A percentile compares a stretch with the other conserved stretches of the same genome.
Conservation (phyloP, 2,888 invertebrate genomes). For the Morpho deidamia region DNA sequence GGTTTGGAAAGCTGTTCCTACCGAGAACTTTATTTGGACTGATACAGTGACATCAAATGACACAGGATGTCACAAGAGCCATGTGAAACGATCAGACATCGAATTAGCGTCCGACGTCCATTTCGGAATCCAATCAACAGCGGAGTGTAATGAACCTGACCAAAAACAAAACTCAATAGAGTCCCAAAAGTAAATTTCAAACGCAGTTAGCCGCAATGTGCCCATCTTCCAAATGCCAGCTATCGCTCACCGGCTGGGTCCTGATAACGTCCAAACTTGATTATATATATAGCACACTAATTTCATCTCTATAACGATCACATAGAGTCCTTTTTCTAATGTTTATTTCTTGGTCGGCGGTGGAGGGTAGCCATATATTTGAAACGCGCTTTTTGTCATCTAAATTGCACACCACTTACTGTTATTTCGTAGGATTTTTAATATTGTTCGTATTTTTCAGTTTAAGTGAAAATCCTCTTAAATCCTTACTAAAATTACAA, state of each 20-base stretch:
- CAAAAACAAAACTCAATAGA: slow-evolving; percentile 16
- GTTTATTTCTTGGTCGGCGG: too few species aligned
- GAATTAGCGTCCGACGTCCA: slow-evolving; percentile 9
- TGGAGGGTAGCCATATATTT: slow-evolving; percentile 17
- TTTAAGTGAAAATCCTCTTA: not conserved
- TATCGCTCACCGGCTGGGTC: slow-evolving; percentile 34
- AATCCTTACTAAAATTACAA: too few species aligned
- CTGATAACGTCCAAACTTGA: slow-evolving; percentile 23
- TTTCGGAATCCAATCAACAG: slow-evolving; percentile 19
- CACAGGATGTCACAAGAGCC: too few species aligned
- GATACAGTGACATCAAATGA: too few species aligned
- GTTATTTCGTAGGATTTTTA: slow-evolving; percentile 21
- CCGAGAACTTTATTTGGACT: too few species aligned
- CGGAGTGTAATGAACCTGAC: slow-evolving; percentile 17
- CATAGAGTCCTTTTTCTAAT: too few species aligned
- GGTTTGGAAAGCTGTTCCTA: too few species aligned
- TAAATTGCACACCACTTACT: slow-evolving; percentile 25
- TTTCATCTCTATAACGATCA: not conserved
- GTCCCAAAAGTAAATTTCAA: slow-evolving; percentile 16
- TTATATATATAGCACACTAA: not conserved
- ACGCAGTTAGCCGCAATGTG: slow-evolving; percentile 34
- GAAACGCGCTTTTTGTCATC: slow-evolving; percentile 23
- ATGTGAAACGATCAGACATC: not conserved
- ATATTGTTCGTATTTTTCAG: slow-evolving; percentile 5
- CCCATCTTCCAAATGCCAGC: slow-evolving; percentile 32